phyloP scores from a whole-genome alignment of 2,888 invertebrate genomes.

The Sphinx pinastri region DNA sequence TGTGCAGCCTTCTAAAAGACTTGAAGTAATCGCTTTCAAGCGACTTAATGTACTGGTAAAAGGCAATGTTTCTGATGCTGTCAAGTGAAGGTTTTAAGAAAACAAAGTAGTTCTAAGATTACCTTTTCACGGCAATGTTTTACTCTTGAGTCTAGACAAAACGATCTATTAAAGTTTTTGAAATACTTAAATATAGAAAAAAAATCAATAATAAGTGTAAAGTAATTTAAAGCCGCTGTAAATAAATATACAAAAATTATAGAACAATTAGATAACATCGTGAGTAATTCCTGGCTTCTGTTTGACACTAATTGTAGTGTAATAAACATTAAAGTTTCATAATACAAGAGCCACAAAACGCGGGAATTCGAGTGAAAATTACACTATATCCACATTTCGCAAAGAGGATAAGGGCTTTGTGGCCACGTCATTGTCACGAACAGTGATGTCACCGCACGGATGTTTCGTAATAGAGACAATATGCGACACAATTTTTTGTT shows the following conservation, averaged over 20 bases:
- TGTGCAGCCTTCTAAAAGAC: background rate
- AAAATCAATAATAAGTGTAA: too few relatives aligned
- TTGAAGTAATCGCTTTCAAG: conserved; percentile 4
- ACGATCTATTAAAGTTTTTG: too few relatives aligned
- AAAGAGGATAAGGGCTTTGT: conserved; percentile 32
- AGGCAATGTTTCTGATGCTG: background rate
- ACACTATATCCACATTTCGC: conserved; percentile 6
- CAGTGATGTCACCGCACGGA: conserved; percentile 25
- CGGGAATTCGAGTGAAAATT: background rate
- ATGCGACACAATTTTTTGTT: too few relatives aligned
- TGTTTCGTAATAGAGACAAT: background rate
- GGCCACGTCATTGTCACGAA: conserved; percentile 43
- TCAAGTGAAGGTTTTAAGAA: background rate
- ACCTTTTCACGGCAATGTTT: too few relatives aligned
- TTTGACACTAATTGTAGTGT: background rate
- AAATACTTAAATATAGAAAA: too few relatives aligned
- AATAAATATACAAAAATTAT: too few relatives aligned
- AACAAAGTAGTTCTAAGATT: background rate
- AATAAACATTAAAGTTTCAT: conserved; percentile 10
- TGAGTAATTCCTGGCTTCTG: too few relatives aligned
- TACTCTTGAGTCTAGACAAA: too few relatives aligned
- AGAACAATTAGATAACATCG: too few relatives aligned
- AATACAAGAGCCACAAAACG: background rate
- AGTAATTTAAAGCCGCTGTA: too few relatives aligned
- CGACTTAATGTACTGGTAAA: background rate